Base-by-base conservation (phyloP, 2,888 invertebrate species). In the Rapana venosa region DNA sequence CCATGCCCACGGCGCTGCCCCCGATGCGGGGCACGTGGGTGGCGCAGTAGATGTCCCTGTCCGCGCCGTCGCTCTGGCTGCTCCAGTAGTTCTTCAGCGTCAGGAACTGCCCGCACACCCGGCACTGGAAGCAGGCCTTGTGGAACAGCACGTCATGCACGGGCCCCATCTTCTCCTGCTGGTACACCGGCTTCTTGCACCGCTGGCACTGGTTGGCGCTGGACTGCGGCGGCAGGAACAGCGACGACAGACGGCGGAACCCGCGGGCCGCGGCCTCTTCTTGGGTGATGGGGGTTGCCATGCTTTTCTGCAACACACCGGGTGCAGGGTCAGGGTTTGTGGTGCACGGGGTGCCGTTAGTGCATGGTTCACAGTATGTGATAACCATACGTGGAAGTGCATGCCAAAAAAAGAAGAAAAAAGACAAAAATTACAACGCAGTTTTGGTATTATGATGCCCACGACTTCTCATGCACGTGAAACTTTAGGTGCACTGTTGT, bases 81-180 rank as follows among this genome's bases (percentile, higher is more conserved):
- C 96, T 95, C 92, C 92, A 95, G 92, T 95, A 96, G 89, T 95
- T 96, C 90, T 95, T 96, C 90, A 96, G 93, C 1, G 95, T 96
- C 58, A 96, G 93, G 90, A 94, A 94, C 84, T 95, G 94, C 92
- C 98, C 98, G 96, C 99, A 99, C 88, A 98, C 97, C 89, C 98
- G 97, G 96, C 99, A 99, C 74, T 90, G 86, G 91, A 94, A 94
- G 89, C 94, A 94, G 74, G 92, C 92, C 88, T 94, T 98, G 96
- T 99, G 99, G 96, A 98, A 99, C 96, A 99, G 98, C 96, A 99
- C 99, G 90, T 94, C 95, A 97, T 99, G 99, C 90, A 99, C 97
- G 0, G 99, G 99, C 35, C 99, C 96, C 58, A 95, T 93, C 91
- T 98, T 97, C 97, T 99, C 99, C 96, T 99, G 98, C 96, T 98